Evolutionary conservation across 2,888 invertebrate genomes (phyloP).

Genomic region (Synanthedon andrenaeformis): DNA sequence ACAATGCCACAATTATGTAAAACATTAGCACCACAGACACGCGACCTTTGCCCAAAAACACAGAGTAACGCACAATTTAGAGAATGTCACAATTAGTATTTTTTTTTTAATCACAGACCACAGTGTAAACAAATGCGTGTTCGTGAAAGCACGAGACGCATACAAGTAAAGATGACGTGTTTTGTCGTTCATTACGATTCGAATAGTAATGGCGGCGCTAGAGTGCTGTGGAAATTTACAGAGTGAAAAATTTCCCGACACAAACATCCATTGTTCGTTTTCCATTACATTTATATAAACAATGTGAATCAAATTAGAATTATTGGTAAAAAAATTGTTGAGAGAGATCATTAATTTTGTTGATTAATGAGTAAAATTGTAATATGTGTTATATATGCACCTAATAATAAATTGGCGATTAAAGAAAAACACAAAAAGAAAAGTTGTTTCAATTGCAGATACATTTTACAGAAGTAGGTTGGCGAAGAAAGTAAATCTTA

Average conservation of each 20-base stretch:
- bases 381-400: too few species aligned
- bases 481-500: too few species aligned
- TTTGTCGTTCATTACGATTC: conserved; percentile 24
- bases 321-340: too few species aligned
- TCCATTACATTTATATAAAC: too few species aligned
- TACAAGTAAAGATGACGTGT: conserved; percentile 22
- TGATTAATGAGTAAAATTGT: too few species aligned
- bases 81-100: neutral
- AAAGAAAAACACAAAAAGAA: too few species aligned
- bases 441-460: too few species aligned
- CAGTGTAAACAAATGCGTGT: conserved; percentile 21
- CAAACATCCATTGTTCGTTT: neutral
- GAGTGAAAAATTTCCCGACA: neutral
- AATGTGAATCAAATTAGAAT: too few species aligned
- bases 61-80: conserved; percentile 11
- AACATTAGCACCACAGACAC: conserved; percentile 34
- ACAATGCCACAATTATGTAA: conserved; percentile 49
- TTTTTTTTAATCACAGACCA: conserved; percentile 3
- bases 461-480: too few species aligned
- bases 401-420: too few species aligned
- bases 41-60: conserved; percentile 13
- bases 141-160: conserved; percentile 33
- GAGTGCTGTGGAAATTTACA: conserved; percentile 12
- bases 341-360: too few species aligned
- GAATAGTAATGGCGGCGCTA: conserved; percentile 21